Evolutionary conservation across 2,113 vertebrate species (phyloP).

Genomic region (Clarias magur): DNA sequence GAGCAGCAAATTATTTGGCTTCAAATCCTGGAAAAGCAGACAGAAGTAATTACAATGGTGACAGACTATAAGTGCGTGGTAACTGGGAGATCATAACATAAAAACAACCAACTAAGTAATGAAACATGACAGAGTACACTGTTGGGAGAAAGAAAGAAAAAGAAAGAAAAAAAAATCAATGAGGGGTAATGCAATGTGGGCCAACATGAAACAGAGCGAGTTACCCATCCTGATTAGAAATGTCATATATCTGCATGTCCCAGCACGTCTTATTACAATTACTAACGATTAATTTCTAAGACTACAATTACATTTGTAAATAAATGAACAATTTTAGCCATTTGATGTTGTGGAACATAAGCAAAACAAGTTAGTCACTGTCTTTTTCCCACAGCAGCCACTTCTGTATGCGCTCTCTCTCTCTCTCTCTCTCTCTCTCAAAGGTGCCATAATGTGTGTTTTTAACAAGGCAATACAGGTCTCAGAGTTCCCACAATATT

Average conservation of each 20-base stretch:
- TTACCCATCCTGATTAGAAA: neutral
- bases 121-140: neutral
- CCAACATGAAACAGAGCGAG: neutral
- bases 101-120: neutral
- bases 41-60: neutral
- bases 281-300: neutral
- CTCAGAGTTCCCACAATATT: too few relatives aligned
- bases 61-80: neutral
- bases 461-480: too few relatives aligned
- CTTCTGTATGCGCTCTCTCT: neutral
- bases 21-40: conserved; percentile 81
- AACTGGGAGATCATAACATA: neutral
- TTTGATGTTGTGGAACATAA: neutral
- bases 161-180: neutral
- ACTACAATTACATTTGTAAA: neutral
- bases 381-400: neutral
- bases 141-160: neutral
- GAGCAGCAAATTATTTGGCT: conserved; percentile 94
- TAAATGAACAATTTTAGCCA: neutral
- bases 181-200: neutral
- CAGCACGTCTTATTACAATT: neutral
- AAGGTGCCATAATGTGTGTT: too few relatives aligned
- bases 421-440: neutral
- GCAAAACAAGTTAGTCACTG: neutral
- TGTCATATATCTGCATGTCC: neutral